phyloP scores from a whole-genome alignment of 1,140 invertebrate genomes.

The Sitophilus oryzae region DNA sequence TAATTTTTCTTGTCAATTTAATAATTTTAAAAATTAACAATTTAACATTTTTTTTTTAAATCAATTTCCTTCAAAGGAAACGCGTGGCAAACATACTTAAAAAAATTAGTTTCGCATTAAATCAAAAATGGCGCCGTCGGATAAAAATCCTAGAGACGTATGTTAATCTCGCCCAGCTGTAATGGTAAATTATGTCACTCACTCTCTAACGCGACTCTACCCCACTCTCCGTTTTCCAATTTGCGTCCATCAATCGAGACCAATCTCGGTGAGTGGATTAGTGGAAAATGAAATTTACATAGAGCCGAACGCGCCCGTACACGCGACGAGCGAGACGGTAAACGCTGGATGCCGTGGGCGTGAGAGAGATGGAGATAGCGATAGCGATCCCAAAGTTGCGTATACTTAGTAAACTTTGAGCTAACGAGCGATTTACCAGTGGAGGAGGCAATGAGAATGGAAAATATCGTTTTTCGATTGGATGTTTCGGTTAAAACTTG shows the following conservation, averaged over 20 bases:
- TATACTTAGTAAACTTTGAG: not conserved
- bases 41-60: no score
- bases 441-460: not conserved
- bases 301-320: constrained; percentile 35
- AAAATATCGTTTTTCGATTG: not conserved
- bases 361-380: no score
- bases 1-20: no score
- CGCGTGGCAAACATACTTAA: no score
- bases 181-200: not conserved
- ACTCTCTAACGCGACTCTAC: constrained; percentile 6
- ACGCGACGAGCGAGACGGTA: no score
- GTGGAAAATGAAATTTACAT: constrained; percentile 59
- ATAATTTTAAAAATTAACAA: no score
- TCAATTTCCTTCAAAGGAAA: no score
- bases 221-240: constrained; percentile 50
- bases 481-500: not conserved
- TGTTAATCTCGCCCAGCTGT: not conserved
- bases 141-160: not conserved
- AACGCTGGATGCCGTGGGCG: no score
- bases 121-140: no score
- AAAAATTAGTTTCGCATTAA: no score
- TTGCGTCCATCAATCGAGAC: constrained; percentile 59
- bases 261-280: constrained; percentile 58
- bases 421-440: not conserved
- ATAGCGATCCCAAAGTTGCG: not conserved